phyloP scores from a whole-genome alignment of 1,140 invertebrate species.

The Oreohelix idahoensis region DNA sequence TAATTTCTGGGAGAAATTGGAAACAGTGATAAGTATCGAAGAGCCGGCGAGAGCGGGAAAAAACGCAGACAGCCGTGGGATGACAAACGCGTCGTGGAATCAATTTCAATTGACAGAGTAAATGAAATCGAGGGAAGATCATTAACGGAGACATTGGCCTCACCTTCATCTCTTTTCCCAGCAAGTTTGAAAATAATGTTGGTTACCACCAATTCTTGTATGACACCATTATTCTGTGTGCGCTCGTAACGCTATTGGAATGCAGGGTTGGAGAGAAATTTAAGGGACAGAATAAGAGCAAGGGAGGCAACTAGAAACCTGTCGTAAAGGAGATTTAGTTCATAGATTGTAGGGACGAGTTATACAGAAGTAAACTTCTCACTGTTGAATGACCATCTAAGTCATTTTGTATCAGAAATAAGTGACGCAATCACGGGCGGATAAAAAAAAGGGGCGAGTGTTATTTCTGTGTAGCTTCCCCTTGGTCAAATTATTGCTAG shows the following conservation, averaged over 20 bases:
- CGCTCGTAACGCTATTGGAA: neutral
- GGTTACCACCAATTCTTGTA: neutral
- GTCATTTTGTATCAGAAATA: too few species aligned
- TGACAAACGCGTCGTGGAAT: constrained; percentile 28
- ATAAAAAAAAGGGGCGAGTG: too few species aligned
- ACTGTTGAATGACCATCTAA: neutral
- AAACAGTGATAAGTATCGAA: constrained; percentile 37
- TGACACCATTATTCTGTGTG: constrained; percentile 5
- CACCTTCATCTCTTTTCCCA: constrained; percentile 6
- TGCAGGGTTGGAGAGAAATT: neutral
- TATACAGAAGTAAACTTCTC: neutral
- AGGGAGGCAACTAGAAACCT: neutral
- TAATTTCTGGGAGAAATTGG: constrained; percentile 32
- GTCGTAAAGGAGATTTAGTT: neutral
- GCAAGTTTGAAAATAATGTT: neutral
- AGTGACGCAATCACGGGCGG: too few species aligned
- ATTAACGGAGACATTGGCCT: constrained; percentile 16
- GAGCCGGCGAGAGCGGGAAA: neutral
- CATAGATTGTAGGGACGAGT: neutral
- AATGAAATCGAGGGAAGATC: constrained; percentile 28
- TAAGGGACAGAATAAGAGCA: neutral
- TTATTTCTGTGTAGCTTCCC: neutral
- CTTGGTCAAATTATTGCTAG: too few species aligned
- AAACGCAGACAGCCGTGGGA: constrained; percentile 30
- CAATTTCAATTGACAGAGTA: constrained; percentile 31